These are phyloP conservation scores for Onychostruthus taczanowskii DNA, from an alignment of 2,113 vertebrate species.

Conservation along the genomic window DNA sequence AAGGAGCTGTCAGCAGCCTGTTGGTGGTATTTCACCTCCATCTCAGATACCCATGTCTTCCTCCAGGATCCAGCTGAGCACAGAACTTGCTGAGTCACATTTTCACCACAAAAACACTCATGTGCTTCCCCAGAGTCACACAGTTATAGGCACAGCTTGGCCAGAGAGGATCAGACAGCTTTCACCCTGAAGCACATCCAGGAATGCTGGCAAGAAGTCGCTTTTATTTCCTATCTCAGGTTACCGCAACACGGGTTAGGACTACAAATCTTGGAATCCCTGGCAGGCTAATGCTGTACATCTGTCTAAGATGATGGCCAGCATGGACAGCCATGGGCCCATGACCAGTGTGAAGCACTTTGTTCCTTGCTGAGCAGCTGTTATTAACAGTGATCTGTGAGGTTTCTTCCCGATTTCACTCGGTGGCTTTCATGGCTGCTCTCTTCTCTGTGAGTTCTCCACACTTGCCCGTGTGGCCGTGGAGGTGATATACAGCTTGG, in stretches of 20 bases:
- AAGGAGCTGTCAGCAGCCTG: neutral
- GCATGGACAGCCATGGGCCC: neutral
- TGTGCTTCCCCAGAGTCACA: neutral
- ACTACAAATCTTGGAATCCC: constrained; percentile 30
- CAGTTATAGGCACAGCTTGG: constrained; percentile 26
- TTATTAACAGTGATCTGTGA: constrained; percentile 52
- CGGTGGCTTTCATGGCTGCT: neutral
- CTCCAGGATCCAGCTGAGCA: constrained; percentile 18
- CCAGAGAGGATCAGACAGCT: constrained; percentile 25
- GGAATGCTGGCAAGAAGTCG: neutral
- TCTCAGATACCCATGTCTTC: neutral
- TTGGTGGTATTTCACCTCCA: neutral
- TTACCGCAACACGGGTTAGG: neutral
- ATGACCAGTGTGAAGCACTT: constrained; percentile 38
- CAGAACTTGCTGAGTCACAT: constrained; percentile 53
- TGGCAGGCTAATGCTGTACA: neutral
- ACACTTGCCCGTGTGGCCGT: neutral
- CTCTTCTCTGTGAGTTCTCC: neutral
- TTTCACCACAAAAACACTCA: neutral
- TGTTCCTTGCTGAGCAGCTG: constrained; percentile 56
- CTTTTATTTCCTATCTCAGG: constrained; percentile 46
- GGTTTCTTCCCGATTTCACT: neutral
- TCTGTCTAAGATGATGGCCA: constrained; percentile 45
- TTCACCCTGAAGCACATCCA: constrained; percentile 34
- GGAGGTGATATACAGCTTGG: neutral